Base-by-base conservation (phyloP, 2,888 invertebrate genomes). In the Phymatocera aterrima region DNA sequence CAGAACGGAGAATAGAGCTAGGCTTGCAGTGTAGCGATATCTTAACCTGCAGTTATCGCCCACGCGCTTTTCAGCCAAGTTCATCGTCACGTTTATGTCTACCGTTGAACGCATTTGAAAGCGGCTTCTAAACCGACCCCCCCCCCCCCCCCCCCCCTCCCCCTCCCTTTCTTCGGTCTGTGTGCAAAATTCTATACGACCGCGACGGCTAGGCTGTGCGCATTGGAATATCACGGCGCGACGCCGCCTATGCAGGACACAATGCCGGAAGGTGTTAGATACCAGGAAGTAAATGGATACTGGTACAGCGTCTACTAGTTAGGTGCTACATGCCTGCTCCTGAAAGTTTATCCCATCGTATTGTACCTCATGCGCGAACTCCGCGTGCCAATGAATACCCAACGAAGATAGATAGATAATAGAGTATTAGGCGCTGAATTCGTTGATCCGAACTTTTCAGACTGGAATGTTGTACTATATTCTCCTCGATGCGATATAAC, bases 31-130 rank as follows among this genome's bases (percentile, higher is more conserved):
- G 43, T 40, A 37, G 43, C 75, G 75, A 75, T 75, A 75, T 75
- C 75, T 75, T 31, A 21, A 15, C 57, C n/a, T n/a, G n/a, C 40
- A 40, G 75, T 75, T 75, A 75, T 75, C 75, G 75, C 75, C 75
- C 75, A 75, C 75, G 60, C 60, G 75, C 8, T 43, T 8, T 12
- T 6, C 15, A 24, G 57, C 28, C 57, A 28, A 57, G 46, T 40
- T 37, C 4, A n/a, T 43, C 37, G 21, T 60, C 57, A 75, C 75
- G 75, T 75, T 75, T 75, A 75, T 75, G 75, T 43, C 75, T 43
- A 40, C 57, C 75, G 75, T 75, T 60, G 57, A 75, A 57, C 54
- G 40, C 60, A 75, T 75, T 57, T 60, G 54, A 57, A 40, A n/a
- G 57, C 40, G n/a, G n/a, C n/a, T n/a, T n/a, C n/a, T n/a, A n/a